Percentiles rank a stretch among this genome's conserved stretches.
phyloP scores from a whole-genome alignment of 1,140 invertebrate genomes.

The fruit fly (Drosophila melanogaster) region DNA sequence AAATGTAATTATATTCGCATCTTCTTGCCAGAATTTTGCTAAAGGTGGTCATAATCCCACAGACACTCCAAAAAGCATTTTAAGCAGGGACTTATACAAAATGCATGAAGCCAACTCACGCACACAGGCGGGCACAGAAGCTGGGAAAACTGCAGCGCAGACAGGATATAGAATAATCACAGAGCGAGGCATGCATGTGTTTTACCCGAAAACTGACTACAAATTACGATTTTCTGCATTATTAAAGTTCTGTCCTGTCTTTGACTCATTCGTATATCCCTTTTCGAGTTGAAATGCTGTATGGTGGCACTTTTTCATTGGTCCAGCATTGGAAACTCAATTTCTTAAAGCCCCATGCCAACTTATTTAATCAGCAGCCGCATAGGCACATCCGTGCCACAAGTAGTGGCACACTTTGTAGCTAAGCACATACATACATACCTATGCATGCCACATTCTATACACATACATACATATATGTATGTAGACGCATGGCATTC shows the following conservation, averaged over 20 bases:
- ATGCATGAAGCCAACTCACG: constrained; percentile 42
- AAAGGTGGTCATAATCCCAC: constrained; percentile 49
- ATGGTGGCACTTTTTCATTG: not conserved
- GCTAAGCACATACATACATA: constrained; percentile 1
- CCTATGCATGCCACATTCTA: too few relatives aligned
- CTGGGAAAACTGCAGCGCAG: not conserved
- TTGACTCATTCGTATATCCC: not conserved
- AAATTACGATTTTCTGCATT: constrained; percentile 27
- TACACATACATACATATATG: not conserved
- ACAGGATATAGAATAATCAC: constrained; percentile 12
- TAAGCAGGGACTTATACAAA: constrained; percentile 52
- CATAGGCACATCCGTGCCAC: constrained; percentile 43
- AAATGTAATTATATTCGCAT: constrained; percentile 55
- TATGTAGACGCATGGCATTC: constrained; percentile 16
- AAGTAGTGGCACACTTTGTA: constrained; percentile 26
- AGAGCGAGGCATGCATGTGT: constrained; percentile 12
- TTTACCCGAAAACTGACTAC: constrained; percentile 10
- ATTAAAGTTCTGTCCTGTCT: not conserved
- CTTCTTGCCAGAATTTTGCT: constrained; percentile 23
- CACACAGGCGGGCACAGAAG: not conserved
- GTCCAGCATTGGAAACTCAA: not conserved
- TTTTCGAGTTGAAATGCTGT: constrained; percentile 7
- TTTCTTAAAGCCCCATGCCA: constrained; percentile 24
- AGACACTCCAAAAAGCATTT: constrained; percentile 58
- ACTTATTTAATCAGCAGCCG: constrained; percentile 54